Evolutionary conservation across 2,888 invertebrate genomes (phyloP).

Genomic region (Agonopterix heracliana): DNA sequence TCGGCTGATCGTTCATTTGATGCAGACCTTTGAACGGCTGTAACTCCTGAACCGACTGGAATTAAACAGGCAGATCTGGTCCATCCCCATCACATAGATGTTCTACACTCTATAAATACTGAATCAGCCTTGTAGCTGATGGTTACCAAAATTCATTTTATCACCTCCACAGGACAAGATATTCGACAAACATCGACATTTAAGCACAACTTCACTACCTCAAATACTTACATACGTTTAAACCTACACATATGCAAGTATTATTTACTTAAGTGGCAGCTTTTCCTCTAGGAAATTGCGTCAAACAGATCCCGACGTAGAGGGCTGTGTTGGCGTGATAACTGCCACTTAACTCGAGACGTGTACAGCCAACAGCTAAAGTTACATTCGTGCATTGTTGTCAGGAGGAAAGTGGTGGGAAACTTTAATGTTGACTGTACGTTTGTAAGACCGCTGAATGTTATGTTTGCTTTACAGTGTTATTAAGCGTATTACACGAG

Average conservation of each 20-base stretch:
- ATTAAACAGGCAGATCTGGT: no score
- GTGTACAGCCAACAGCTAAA: not conserved
- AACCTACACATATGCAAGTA: slow-evolving; percentile 27
- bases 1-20: no score
- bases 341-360: slow-evolving; percentile 27
- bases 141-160: no score
- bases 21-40: no score
- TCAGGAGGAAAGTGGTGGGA: not conserved
- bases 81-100: no score
- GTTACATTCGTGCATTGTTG: not conserved
- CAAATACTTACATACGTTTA: slow-evolving; percentile 15
- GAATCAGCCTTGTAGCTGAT: no score
- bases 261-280: slow-evolving; percentile 32
- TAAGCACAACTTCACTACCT: not conserved
- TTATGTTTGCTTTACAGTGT: not conserved
- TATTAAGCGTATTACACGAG: not conserved
- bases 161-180: no score
- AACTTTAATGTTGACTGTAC: not conserved
- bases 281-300: slow-evolving; percentile 32
- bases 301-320: slow-evolving; percentile 21
- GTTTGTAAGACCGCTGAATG: not conserved
- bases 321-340: slow-evolving; percentile 22
- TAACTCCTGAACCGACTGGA: no score
- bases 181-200: no score
- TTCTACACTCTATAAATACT: no score